phyloP scores from a whole-genome alignment of 2,797 vertebrate species.

The Saxicola maurus region DNA sequence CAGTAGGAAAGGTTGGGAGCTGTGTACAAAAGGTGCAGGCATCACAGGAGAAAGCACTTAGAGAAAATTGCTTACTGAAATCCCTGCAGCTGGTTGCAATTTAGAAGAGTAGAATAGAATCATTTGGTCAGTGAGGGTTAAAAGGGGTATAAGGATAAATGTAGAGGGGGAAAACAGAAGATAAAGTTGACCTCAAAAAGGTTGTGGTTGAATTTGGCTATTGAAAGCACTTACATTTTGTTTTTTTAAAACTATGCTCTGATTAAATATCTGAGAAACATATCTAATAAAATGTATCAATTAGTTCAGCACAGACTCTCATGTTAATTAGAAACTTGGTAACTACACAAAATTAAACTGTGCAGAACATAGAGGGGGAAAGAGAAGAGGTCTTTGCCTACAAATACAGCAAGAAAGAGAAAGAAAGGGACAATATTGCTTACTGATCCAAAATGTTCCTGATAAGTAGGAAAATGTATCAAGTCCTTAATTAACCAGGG shows the following conservation, averaged over 20 bases:
- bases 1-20: background rate
- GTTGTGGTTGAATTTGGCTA: background rate
- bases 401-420: background rate
- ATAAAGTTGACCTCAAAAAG: background rate
- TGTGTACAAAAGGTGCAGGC: background rate
- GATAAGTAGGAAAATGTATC: background rate
- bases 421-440: background rate
- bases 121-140: background rate
- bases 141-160: background rate
- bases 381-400: background rate
- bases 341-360: background rate
- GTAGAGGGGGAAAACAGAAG: background rate
- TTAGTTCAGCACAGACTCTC: background rate
- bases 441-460: background rate
- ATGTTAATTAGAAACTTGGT: background rate
- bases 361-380: background rate
- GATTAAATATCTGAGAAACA: background rate
- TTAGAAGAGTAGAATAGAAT: background rate
- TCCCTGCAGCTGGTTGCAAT: background rate
- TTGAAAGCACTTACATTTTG: background rate
- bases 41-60: background rate
- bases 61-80: conserved; percentile 31
- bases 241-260: background rate
- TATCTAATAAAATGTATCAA: background rate
- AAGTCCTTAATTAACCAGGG: background rate